Conservation (phyloP, 1,140 invertebrate genomes). For the Macrotrachela quadricornifera region DNA sequence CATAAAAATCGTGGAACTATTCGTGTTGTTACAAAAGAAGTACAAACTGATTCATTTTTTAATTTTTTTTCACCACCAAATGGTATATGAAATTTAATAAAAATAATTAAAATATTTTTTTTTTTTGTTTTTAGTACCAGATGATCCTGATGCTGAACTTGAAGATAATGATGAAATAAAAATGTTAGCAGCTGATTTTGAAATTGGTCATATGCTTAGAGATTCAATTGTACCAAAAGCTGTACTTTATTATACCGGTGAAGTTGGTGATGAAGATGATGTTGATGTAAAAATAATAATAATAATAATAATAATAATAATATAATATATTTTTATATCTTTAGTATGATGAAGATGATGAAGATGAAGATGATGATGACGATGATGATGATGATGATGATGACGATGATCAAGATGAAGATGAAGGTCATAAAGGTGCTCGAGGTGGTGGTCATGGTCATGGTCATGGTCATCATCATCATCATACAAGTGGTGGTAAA, state of each 20-base stretch:
- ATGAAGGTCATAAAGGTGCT: too few species aligned
- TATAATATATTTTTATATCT: too few species aligned
- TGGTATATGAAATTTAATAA: background rate
- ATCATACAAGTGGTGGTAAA: too few species aligned
- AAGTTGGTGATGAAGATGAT: slow-evolving; percentile 10
- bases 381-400: slow-evolving; percentile 1
- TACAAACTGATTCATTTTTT: slow-evolving; percentile 71
- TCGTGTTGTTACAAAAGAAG: slow-evolving; percentile 74
- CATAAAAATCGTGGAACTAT: slow-evolving; percentile 78
- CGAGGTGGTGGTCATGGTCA: too few species aligned
- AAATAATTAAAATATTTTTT: too few species aligned
- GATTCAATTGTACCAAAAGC: slow-evolving; percentile 74
- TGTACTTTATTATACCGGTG: slow-evolving; percentile 72
- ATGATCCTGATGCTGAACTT: slow-evolving; percentile 16
- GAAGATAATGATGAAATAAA: slow-evolving; percentile 40
- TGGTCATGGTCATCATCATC: too few species aligned
- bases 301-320: slow-evolving; percentile 11
- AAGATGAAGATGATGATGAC: slow-evolving; percentile 10
- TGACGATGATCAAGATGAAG: too few species aligned
- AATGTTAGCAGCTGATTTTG: slow-evolving; percentile 69
- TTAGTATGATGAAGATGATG: background rate
- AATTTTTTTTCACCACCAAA: slow-evolving; percentile 83
- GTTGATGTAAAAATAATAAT: slow-evolving; percentile 20
- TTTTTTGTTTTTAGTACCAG: slow-evolving; percentile 11
- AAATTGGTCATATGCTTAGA: slow-evolving; percentile 89